These are phyloP conservation scores for Nomada lathburiana DNA, from an alignment of 2,888 invertebrate genomes.

Conservation along the genomic window DNA sequence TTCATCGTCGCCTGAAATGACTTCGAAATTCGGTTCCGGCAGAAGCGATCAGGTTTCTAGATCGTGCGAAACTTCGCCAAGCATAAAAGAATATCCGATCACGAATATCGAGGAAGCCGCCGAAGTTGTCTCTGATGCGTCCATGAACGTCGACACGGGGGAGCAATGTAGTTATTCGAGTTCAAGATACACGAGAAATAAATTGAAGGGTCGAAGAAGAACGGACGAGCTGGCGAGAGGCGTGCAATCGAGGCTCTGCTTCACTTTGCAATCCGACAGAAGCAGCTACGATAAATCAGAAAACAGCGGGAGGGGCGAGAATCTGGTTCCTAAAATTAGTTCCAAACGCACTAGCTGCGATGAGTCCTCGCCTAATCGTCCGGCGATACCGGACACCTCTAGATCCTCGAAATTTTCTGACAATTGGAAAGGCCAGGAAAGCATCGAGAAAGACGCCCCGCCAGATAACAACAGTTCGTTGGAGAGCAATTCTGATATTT, in stretches of 20 bases:
- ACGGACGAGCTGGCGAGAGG: too few species aligned
- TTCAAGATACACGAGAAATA: background rate
- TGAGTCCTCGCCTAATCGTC: background rate
- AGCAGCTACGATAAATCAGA: background rate
- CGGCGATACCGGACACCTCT: background rate
- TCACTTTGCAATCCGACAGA: too few species aligned
- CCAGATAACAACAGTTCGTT: background rate
- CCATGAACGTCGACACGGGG: background rate
- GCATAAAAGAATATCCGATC: background rate
- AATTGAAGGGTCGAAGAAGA: background rate
- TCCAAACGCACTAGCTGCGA: background rate
- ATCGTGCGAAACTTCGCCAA: background rate
- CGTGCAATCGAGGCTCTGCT: background rate
- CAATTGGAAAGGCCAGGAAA: background rate
- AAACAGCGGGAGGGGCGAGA: background rate
- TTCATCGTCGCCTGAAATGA: background rate
- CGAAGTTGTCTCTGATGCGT: background rate
- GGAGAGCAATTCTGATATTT: background rate
- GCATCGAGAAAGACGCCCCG: background rate
- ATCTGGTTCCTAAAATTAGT: background rate
- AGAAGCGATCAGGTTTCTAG: background rate
- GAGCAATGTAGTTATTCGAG: background rate
- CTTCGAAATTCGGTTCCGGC: background rate
- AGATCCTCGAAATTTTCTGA: background rate
- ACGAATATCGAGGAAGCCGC: background rate